Base-by-base conservation (phyloP, 2,113 vertebrate species). In the Sinosuthora webbiana region DNA sequence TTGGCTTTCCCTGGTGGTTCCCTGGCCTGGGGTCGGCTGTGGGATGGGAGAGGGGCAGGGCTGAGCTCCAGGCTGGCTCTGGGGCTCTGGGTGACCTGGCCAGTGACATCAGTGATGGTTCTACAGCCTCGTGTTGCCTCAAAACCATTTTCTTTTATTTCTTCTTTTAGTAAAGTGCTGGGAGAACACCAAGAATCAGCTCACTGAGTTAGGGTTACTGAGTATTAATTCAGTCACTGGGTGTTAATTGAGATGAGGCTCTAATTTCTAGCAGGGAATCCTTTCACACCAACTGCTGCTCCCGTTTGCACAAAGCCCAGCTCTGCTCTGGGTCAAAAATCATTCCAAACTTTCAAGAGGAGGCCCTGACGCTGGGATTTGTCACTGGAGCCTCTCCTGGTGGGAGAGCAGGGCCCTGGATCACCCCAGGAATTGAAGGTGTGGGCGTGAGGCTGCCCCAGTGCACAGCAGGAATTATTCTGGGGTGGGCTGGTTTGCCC, bases 381-480 rank as follows among this genome's bases (percentile, higher is more conserved):
- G 47, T 13, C 42, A 7, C 78, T 17, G 45, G 53, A 42, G 14
- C 9, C 56, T 49, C 59, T 55, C 60, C 13, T 8, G 4, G 4
- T 1, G 14, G 44, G 67, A 24, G 27, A 47, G 0, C 30, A 33
- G 82, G 62, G 75, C 60, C 2, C 65, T 71, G 63, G 11, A 24
- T 41, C 53, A 24, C 2, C 25, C 17, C 86, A 27, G 6, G 3
- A 4, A 11, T 0, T 15, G 28, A 11, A 13, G 2, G 28, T 30
- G 5, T 10, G 24, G 86, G 3, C 3, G 2, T 5, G 62, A 24
- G 50, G 24, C 55, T 2, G 2, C 31, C 39, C 18, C 47, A 18
- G 7, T 0, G 13, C 44, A 3, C 22, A 10, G 21, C 18, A 33
- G 1, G 0, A 0, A 31, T 44, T 3, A 7, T 2, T 30, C 44